phyloP scores from a whole-genome alignment of 2,888 invertebrate genomes.

The Cheilosia variabilis region DNA sequence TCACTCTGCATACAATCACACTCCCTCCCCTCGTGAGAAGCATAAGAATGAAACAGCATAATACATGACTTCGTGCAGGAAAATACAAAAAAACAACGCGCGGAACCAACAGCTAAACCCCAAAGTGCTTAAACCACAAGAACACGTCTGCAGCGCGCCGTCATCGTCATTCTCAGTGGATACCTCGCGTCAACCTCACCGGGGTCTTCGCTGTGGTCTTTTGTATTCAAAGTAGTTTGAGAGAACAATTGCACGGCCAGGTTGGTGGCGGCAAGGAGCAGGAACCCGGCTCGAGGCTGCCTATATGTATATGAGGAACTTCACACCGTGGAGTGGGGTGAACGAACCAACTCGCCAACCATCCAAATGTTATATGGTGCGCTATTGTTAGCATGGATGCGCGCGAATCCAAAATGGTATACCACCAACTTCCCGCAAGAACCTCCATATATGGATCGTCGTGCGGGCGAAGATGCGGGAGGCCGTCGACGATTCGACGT shows the following conservation, averaged over 20 bases:
- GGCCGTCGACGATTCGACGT: slow-evolving; percentile 60
- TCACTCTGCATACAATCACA: slow-evolving; percentile 48
- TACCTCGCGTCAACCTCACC: slow-evolving; percentile 35
- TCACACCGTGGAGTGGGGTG: slow-evolving; percentile 35
- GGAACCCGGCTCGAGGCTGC: slow-evolving; percentile 19
- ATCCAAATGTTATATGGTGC: background rate
- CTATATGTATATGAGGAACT: slow-evolving; percentile 7
- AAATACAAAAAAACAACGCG: slow-evolving; percentile 19
- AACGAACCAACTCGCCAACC: slow-evolving; percentile 53
- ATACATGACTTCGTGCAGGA: slow-evolving; percentile 32
- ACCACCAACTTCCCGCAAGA: slow-evolving; percentile 47
- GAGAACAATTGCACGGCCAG: slow-evolving; percentile 55
- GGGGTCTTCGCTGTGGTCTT: slow-evolving; percentile 54
- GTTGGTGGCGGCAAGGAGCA: slow-evolving; percentile 19
- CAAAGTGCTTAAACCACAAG: slow-evolving; percentile 66
- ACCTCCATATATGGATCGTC: slow-evolving; percentile 50
- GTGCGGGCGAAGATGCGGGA: slow-evolving; percentile 64
- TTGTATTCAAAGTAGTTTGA: slow-evolving; percentile 73
- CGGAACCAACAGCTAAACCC: slow-evolving; percentile 54
- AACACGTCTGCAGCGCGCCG: slow-evolving; percentile 56
- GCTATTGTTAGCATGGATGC: slow-evolving; percentile 29
- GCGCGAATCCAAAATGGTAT: slow-evolving; percentile 65
- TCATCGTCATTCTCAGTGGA: slow-evolving; percentile 42
- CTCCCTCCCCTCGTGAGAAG: slow-evolving; percentile 19
- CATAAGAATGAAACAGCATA: background rate